Evolutionary conservation across 2,888 invertebrate species (phyloP).

Genomic region (Archips xylosteana): DNA sequence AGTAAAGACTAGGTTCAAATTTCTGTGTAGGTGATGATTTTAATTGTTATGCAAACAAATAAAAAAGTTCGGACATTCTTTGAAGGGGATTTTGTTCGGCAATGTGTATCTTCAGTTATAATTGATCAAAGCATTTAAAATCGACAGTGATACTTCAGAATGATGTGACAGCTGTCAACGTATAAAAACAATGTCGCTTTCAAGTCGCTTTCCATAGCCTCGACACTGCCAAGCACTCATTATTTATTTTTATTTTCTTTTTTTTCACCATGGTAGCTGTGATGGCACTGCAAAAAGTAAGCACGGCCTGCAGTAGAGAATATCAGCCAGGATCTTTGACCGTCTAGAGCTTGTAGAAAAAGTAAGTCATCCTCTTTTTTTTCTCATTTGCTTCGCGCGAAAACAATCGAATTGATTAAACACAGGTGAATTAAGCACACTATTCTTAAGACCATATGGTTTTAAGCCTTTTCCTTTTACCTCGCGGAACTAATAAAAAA

Average conservation of each 20-base stretch:
- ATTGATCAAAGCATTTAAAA: too few species aligned
- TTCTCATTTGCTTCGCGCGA: constrained; percentile 34
- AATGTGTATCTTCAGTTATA: too few species aligned
- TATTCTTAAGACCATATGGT: too few species aligned
- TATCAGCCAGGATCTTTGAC: constrained; percentile 49
- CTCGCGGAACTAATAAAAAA: too few species aligned
- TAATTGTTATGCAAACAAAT: too few species aligned
- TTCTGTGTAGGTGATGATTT: too few species aligned
- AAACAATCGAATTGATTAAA: constrained; percentile 1
- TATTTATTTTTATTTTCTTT: constrained; percentile 60
- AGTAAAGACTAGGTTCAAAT: too few species aligned
- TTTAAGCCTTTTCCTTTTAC: too few species aligned
- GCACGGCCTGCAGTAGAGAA: constrained; percentile 51
- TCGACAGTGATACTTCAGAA: too few species aligned
- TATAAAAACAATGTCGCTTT: not conserved
- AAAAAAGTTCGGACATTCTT: too few species aligned
- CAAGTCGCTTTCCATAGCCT: constrained; percentile 12
- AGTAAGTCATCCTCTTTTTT: constrained; percentile 52
- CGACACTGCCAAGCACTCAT: constrained; percentile 44
- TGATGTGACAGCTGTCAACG: too few species aligned
- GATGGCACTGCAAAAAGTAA: constrained; percentile 81
- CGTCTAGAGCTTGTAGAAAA: constrained; percentile 54
- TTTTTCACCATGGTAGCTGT: constrained; percentile 78
- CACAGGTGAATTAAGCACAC: not conserved
- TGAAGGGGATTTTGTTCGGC: too few species aligned